Conservation (phyloP, 2,888 invertebrate species). For the Brachypalpus laphriformis region DNA sequence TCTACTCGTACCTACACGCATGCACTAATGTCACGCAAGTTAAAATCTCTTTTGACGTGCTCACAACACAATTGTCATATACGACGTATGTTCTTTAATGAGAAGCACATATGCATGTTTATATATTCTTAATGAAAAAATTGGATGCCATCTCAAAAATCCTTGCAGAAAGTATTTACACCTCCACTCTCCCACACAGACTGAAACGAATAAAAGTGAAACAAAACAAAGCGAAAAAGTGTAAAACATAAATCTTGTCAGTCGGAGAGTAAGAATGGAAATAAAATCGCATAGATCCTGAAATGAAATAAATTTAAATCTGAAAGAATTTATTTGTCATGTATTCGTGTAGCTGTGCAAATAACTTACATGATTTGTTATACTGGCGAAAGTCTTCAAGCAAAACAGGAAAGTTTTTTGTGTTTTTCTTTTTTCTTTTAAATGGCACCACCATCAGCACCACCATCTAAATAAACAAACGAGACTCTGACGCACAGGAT, state of each 20-base stretch:
- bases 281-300: conserved; percentile 43
- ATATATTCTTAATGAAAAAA: not conserved
- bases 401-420: conserved; percentile 10
- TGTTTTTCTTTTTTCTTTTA: not conserved
- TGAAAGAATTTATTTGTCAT: conserved; percentile 71
- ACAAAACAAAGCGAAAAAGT: conserved; percentile 14
- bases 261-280: conserved; percentile 4
- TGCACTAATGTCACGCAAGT: not conserved
- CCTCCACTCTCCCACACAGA: not conserved
- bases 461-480: conserved; percentile 19
- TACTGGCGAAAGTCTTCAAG: conserved; percentile 42
- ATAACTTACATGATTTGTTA: conserved; percentile 72
- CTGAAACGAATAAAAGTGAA: not conserved
- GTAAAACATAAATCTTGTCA: conserved; percentile 66
- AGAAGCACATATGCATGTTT: not conserved
- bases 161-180: not conserved
- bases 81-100: not conserved
- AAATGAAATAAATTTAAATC: conserved; percentile 70
- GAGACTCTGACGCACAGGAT: conserved; percentile 39
- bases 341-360: conserved; percentile 63
- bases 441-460: not conserved
- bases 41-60: not conserved
- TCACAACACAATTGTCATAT: not conserved
- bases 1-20: not conserved
- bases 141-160: not conserved